Conservation (phyloP, 2,888 invertebrate species). For the Dasypolia templi region DNA sequence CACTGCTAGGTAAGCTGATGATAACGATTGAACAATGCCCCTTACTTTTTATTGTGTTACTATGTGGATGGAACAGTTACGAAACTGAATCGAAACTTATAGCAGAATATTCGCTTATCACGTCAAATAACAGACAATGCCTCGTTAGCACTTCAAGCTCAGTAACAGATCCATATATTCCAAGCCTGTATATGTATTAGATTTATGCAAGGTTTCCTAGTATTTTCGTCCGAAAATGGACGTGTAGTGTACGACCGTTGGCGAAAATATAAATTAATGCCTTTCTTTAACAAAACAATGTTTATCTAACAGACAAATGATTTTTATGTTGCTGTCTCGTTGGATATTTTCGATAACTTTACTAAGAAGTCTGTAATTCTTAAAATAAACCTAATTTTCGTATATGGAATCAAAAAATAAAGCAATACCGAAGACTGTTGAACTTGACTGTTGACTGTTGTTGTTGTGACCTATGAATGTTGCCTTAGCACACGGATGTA, state of each 20-base stretch:
- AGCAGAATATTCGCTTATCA: constrained; percentile 24
- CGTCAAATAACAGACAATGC: constrained; percentile 10
- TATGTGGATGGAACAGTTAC: background rate
- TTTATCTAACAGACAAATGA: background rate
- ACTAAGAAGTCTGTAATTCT: background rate
- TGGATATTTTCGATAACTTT: background rate
- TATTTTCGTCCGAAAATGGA: constrained; percentile 12
- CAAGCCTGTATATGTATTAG: constrained; percentile 2
- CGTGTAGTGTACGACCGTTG: background rate
- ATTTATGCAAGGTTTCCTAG: constrained; percentile 27
- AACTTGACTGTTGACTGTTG: no score
- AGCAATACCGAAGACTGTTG: background rate
- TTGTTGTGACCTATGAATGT: background rate
- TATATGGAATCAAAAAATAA: background rate
- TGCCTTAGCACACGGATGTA: constrained; percentile 16
- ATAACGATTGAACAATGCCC: background rate
- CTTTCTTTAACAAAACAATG: background rate
- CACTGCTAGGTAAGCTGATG: background rate
- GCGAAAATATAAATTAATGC: background rate
- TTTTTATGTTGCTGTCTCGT: background rate
- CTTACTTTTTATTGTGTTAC: background rate
- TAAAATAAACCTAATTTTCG: background rate
- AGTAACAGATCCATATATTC: constrained; percentile 43
- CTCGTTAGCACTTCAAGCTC: constrained; percentile 41
- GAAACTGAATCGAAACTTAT: constrained; percentile 7